These are phyloP conservation scores for Staurois parvus DNA, from an alignment of 2,797 vertebrate species.

Conservation along the genomic window DNA sequence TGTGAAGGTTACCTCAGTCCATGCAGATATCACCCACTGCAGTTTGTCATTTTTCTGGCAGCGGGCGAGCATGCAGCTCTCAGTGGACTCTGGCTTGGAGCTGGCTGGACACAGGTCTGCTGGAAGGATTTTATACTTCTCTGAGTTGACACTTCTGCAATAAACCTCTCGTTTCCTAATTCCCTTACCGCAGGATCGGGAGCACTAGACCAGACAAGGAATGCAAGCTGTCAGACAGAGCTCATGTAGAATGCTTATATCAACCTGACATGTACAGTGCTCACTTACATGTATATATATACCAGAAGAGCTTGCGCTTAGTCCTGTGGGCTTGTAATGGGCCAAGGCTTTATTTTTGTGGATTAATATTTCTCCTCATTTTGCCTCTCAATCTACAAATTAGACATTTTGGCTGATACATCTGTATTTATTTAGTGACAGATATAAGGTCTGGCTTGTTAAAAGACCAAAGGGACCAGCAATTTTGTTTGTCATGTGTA, in stretches of 20 bases:
- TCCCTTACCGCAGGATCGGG: conserved; percentile 94
- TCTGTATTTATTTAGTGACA: conserved; percentile 15
- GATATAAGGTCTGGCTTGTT: conserved; percentile 17
- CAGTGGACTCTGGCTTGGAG: conserved; percentile 83
- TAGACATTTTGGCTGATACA: conserved; percentile 28
- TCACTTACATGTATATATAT: conserved; percentile 10
- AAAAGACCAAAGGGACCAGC: neutral
- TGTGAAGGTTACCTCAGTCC: conserved; percentile 88
- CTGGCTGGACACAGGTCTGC: conserved; percentile 83
- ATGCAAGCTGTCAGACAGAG: conserved; percentile 35
- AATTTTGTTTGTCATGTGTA: conserved; percentile 3
- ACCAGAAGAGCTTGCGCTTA: conserved; percentile 14
- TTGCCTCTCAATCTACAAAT: neutral
- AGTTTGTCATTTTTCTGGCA: conserved; percentile 91
- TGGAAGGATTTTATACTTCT: conserved; percentile 76
- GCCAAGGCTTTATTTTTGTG: conserved; percentile 10
- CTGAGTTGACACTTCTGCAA: conserved; percentile 80
- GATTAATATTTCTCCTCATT: neutral
- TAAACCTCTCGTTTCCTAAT: conserved; percentile 86
- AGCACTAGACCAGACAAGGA: conserved; percentile 80
- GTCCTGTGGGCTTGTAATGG: neutral
- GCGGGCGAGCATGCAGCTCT: conserved; percentile 88
- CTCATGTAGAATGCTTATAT: conserved; percentile 23
- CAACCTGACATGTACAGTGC: conserved; percentile 11
- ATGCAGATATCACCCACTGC: conserved; percentile 88